Base-by-base conservation (phyloP, 2,888 invertebrate species). In the Cosmia trapezina region DNA sequence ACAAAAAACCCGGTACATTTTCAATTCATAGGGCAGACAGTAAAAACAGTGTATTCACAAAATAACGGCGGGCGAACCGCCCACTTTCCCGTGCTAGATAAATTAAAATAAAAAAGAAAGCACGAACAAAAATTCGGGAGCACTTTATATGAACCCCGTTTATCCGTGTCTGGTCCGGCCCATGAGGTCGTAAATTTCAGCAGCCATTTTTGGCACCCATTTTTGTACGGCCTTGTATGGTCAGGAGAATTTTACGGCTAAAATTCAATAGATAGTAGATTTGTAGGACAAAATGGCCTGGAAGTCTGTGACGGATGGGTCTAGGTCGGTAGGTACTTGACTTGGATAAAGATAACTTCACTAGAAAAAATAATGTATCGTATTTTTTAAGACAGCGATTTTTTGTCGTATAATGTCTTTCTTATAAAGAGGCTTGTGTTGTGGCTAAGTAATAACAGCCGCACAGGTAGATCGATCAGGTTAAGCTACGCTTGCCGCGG, bases 81-180 rank as follows among this genome's bases (percentile, higher is more conserved):
- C 89, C 88, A 89, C 87, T 87, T 82, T 76, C 74, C 85, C 86
- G 83, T 83, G 87, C 89, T 89, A 90, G 89, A 93, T 92, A 93
- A 92, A 91, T 92, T 91, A 89, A 89, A 90, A 90, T 89, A 87
- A 90, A 91, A 75, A 66, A 43, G 22, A 51, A 53, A 71, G 75
- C 72, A 77, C 45, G 63, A 88, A 89, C 88, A 88, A 88, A 83
- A 91, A 91, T 89, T 91, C 85, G 86, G 88, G 83, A 88, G 89
- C 88, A 87, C 89, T 92, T 90, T 89, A 89, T 90, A 88, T 89
- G 88, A 90, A 88, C 87, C 90, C 89, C 82, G 89, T 90, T 89
- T 89, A 89, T 89, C 81, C 88, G 77, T 87, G 87, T 89, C 90
- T 89, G 86, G 81, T 83, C 80, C 81, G 80, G 82, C 86, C 89